Percentiles rank a stretch among this genome's conserved stretches.
phyloP scores from a whole-genome alignment of 2,888 invertebrate species.

The Axea sp. region DNA sequence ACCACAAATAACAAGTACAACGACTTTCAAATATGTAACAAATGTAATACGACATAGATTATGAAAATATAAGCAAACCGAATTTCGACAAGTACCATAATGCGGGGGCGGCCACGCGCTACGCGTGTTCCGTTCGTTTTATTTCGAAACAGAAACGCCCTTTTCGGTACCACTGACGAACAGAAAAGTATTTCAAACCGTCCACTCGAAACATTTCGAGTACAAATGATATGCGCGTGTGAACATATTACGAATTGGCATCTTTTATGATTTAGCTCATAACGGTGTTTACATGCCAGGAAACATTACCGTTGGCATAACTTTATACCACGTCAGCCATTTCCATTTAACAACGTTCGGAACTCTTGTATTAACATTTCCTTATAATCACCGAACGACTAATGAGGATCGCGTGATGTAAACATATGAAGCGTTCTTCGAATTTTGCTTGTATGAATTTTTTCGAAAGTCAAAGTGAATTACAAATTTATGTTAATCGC shows the following conservation, averaged over 20 bases:
- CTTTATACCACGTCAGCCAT: slow-evolving; percentile 44
- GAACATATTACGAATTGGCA: slow-evolving; percentile 54
- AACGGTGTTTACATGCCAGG: slow-evolving; percentile 70
- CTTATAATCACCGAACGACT: slow-evolving; percentile 33
- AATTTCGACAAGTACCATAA: too few species aligned
- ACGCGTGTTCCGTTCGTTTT: too few species aligned
- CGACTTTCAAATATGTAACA: too few species aligned
- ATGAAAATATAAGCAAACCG: too few species aligned
- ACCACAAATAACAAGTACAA: too few species aligned
- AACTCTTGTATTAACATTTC: slow-evolving; percentile 22
- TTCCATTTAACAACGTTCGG: slow-evolving; percentile 47
- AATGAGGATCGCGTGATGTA: slow-evolving; percentile 42
- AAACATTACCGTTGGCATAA: slow-evolving; percentile 69
- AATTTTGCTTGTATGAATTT: background rate
- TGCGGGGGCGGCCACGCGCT: too few species aligned
- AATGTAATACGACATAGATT: too few species aligned
- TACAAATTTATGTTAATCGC: slow-evolving; percentile 4
- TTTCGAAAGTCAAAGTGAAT: slow-evolving; percentile 35
- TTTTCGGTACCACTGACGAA: too few species aligned
- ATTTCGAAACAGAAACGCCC: too few species aligned
- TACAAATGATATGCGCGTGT: slow-evolving; percentile 6
- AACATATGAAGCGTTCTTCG: slow-evolving; percentile 11
- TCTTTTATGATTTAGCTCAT: slow-evolving; percentile 65
- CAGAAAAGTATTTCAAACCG: too few species aligned
- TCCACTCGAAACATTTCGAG: background rate